These are phyloP conservation scores for Hippocampus kuda DNA, from an alignment of 2,797 vertebrate species.

Conservation along the genomic window DNA sequence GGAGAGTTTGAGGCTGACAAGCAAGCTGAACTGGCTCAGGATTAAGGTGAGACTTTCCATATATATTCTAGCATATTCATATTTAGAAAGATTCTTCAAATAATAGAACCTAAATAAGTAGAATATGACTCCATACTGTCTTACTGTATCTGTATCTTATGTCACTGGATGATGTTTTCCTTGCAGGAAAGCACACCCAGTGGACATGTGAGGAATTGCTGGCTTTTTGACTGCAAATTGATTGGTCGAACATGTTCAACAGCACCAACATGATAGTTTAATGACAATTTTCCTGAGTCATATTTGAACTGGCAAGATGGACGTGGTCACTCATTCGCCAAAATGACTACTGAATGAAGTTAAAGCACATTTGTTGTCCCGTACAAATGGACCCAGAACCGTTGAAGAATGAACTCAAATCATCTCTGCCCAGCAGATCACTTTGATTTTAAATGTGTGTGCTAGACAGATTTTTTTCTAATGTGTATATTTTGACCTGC, in stretches of 20 bases:
- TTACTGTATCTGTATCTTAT: neutral
- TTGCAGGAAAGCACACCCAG: neutral
- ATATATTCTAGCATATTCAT: neutral
- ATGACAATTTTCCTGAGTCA: neutral
- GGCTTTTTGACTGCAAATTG: neutral
- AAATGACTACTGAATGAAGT: neutral
- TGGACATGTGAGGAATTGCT: neutral
- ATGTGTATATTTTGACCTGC: slow-evolving; percentile 17
- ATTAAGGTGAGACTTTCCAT: slow-evolving; percentile 49
- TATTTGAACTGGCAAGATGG: neutral
- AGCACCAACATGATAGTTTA: neutral
- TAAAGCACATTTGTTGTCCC: neutral
- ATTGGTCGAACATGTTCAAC: neutral
- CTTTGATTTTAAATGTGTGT: slow-evolving; percentile 17
- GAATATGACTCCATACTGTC: neutral
- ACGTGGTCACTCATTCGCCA: neutral
- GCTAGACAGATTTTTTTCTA: slow-evolving; percentile 7
- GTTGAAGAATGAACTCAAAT: slow-evolving; percentile 1
- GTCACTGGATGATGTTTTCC: neutral
- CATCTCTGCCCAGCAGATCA: neutral
- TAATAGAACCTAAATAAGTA: neutral
- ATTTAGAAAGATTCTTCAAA: neutral
- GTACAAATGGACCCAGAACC: neutral
- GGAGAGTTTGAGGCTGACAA: slow-evolving; percentile 88
- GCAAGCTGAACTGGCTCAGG: slow-evolving; percentile 75